These are phyloP conservation scores for Nudaria mundana DNA, from an alignment of 2,888 invertebrate species.

Conservation along the genomic window DNA sequence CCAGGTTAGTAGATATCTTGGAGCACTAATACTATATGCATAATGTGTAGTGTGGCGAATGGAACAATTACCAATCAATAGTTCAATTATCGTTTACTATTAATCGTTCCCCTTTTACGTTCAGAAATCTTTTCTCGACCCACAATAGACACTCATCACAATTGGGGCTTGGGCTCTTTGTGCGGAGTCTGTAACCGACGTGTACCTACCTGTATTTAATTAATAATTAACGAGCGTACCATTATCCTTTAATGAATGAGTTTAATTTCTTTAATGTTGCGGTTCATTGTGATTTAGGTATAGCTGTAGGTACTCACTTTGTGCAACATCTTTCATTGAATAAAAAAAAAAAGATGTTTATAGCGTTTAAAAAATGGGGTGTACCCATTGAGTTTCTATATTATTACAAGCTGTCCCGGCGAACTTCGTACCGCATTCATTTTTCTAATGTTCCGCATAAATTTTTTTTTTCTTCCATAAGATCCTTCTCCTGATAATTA, in stretches of 20 bases:
- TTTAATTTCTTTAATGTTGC: constrained; percentile 34
- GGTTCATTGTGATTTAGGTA: constrained; percentile 22
- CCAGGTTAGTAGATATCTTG: constrained; percentile 8
- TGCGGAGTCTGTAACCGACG: constrained; percentile 40
- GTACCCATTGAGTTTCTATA: too few species aligned
- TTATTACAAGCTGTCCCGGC: too few species aligned
- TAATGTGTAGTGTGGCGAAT: constrained; percentile 21
- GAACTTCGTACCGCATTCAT: too few species aligned
- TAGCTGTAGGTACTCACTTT: constrained; percentile 17
- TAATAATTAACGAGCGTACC: constrained; percentile 52
- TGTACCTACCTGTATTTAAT: constrained; percentile 52
- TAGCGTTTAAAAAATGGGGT: too few species aligned
- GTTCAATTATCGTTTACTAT: constrained; percentile 32
- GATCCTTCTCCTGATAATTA: too few species aligned
- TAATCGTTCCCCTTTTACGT: constrained; percentile 32
- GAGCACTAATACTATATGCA: constrained; percentile 7
- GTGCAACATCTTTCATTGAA: constrained; percentile 13
- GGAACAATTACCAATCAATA: constrained; percentile 30
- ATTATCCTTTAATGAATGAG: constrained; percentile 45
- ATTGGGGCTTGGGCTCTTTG: constrained; percentile 39
- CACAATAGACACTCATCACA: constrained; percentile 44
- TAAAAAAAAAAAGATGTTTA: too few species aligned
- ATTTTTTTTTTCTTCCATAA: too few species aligned
- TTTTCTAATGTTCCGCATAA: too few species aligned
- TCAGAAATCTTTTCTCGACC: constrained; percentile 37